A percentile compares a stretch with the other conserved stretches of the same genome.
These are phyloP conservation scores for Ectemnius lituratus DNA, from an alignment of 2,888 invertebrate genomes.

Conservation along the genomic window DNA sequence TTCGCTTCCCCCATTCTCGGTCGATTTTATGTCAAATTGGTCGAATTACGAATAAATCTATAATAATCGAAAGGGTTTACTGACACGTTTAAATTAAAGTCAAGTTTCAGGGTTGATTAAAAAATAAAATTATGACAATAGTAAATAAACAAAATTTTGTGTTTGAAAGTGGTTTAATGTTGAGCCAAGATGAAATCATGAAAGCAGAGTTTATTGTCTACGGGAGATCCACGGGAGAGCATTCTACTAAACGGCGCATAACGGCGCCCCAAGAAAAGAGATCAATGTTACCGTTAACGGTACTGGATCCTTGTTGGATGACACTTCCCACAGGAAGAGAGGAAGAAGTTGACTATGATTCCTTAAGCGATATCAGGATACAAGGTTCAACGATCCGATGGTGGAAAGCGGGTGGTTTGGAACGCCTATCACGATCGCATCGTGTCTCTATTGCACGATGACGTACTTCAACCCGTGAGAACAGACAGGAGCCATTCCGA, in stretches of 20 bases:
- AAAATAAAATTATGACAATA: too few species aligned
- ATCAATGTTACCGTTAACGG: slow-evolving; percentile 30
- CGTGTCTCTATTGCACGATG: too few species aligned
- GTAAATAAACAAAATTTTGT: too few species aligned
- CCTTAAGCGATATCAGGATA: not conserved
- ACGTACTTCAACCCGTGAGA: too few species aligned
- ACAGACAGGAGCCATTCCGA: too few species aligned
- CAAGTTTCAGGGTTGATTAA: too few species aligned
- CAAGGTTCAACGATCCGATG: not conserved
- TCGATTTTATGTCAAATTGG: not conserved
- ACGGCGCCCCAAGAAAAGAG: slow-evolving; percentile 20
- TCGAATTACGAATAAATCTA: not conserved
- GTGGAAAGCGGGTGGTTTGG: slow-evolving; percentile 2
- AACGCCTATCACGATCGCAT: too few species aligned
- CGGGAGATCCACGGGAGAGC: not conserved
- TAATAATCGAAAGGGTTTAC: too few species aligned
- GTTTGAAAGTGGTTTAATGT: too few species aligned
- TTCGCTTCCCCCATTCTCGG: not conserved
- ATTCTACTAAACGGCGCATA: slow-evolving; percentile 9
- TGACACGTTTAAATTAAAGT: too few species aligned
- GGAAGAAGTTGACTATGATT: not conserved
- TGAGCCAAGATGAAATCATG: too few species aligned
- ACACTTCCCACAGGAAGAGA: not conserved
- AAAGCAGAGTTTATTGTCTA: too few species aligned
- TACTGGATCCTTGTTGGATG: slow-evolving; percentile 16